A percentile compares a stretch with the other conserved stretches of the same genome.
phyloP scores from a whole-genome alignment of 2,797 vertebrate species.

The Hemitrygon akajei region DNA sequence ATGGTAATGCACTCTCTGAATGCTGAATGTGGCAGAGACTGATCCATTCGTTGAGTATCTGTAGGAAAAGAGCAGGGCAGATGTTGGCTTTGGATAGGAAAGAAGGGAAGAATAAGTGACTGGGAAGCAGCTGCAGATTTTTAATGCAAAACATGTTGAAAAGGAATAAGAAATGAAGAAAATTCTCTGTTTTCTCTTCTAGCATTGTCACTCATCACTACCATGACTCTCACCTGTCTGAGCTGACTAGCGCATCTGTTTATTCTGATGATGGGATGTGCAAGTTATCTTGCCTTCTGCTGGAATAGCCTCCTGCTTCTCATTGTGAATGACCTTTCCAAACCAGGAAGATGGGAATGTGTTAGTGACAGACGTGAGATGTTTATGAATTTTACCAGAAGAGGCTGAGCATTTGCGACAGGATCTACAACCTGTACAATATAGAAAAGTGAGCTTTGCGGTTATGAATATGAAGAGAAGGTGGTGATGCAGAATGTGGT shows the following conservation, averaged over 20 bases:
- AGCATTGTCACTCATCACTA: neutral
- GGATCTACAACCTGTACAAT: neutral
- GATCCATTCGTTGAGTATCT: neutral
- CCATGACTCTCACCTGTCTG: neutral
- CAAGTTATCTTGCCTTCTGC: neutral
- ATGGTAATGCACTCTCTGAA: no score
- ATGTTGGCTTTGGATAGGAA: neutral
- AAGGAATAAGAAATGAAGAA: neutral
- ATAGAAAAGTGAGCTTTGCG: neutral
- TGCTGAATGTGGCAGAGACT: neutral
- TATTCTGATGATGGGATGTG: neutral
- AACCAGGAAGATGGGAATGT: neutral
- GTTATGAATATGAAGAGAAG: neutral
- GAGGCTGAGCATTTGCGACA: neutral
- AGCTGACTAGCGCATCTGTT: neutral
- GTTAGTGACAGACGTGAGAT: neutral
- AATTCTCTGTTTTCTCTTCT: neutral
- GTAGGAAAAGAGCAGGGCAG: neutral
- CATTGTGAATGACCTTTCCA: no score
- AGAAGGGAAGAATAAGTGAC: neutral
- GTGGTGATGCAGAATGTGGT: neutral
- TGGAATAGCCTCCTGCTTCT: no score
- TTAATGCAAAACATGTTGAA: neutral
- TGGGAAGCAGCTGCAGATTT: neutral
- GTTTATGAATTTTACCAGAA: neutral